Percentiles rank a stretch among this genome's conserved stretches.
Evolutionary conservation across 1,140 invertebrate genomes (phyloP).

Genomic region (Zaprionus taronus): DNA sequence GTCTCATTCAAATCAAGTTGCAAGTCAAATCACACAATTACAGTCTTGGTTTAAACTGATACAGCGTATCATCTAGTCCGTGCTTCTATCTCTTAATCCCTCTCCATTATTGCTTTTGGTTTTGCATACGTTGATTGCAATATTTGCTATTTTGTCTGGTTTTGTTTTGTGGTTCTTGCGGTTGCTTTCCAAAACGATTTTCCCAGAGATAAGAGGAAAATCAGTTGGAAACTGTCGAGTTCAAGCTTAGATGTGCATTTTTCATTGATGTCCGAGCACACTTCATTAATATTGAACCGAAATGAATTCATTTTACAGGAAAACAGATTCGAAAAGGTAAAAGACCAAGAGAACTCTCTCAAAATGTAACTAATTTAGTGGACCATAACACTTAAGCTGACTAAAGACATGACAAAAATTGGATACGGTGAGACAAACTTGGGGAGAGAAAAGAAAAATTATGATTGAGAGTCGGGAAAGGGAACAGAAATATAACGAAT

Average conservation of each 20-base stretch:
- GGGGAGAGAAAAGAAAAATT: slow-evolving; percentile 28
- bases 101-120: slow-evolving; percentile 11
- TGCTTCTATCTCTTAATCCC: neutral
- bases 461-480: slow-evolving; percentile 29
- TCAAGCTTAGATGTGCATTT: neutral
- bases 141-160: slow-evolving; percentile 36
- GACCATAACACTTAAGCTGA: slow-evolving; percentile 63
- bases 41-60: neutral
- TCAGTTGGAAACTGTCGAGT: slow-evolving; percentile 9
- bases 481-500: slow-evolving; percentile 1
- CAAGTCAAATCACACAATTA: no score
- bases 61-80: neutral
- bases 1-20: neutral
- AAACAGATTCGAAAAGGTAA: neutral
- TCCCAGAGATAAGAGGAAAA: slow-evolving; percentile 9
- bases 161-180: slow-evolving; percentile 46
- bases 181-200: slow-evolving; percentile 34
- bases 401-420: slow-evolving; percentile 65
- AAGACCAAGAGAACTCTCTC: neutral
- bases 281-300: slow-evolving; percentile 59
- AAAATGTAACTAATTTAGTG: slow-evolving; percentile 53
- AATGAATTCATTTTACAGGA: slow-evolving; percentile 31
- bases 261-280: slow-evolving; percentile 19
- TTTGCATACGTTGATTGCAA: slow-evolving; percentile 50
- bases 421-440: slow-evolving; percentile 29